Base-by-base conservation (phyloP, 92 coral and sea anemone species). In the Pocillopora meandrina region DNA sequence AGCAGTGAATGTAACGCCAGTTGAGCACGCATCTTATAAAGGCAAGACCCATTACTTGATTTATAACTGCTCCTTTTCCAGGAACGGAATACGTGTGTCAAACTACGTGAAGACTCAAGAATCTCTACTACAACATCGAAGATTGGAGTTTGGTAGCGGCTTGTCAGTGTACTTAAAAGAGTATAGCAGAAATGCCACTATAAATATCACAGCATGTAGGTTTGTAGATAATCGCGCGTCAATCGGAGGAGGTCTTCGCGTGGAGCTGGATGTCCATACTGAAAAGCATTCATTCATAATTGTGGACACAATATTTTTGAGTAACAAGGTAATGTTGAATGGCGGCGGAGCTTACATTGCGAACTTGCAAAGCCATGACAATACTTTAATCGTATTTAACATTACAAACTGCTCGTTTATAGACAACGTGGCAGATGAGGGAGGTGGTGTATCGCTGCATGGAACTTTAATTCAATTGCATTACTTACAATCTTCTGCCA, bases 161-260 rank as follows among this genome's bases (percentile, higher is more conserved):
- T 75, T 95, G 62, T 91, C 94, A 10, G 60, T 89, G 19, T 92
- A 81, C 64, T 71, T 95, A 5, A 36, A 33, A 9, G 98, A 95
- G 82, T 91, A 94, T 69, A 92, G 94, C 31, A 83, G 89, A 55
- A 84, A 88, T 73, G 90, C 91, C 85, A 83, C 68, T 23, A 76
- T 95, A 79, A 62, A 66, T 2, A 82, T 95, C 59, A 62, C 83
- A 19, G 68, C 85, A n/a, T 89, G 94, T 55, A 33, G 12, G 2
- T 95, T 95, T 77, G 56, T 56, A 10, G 80, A 82, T 34, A 95
- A 95, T 58, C 61, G 9, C 1, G 98, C 98, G 1, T 88, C 85
- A 56, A 92, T 95, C 94, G 98, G 98, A 42, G 98, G 97, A 18
- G 98, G 97, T 1, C 72, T 93, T 59, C 97, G 91, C 17, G 65